Evolutionary conservation across 2,113 vertebrate species (phyloP).

Genomic region (Callopanchax toddi): DNA sequence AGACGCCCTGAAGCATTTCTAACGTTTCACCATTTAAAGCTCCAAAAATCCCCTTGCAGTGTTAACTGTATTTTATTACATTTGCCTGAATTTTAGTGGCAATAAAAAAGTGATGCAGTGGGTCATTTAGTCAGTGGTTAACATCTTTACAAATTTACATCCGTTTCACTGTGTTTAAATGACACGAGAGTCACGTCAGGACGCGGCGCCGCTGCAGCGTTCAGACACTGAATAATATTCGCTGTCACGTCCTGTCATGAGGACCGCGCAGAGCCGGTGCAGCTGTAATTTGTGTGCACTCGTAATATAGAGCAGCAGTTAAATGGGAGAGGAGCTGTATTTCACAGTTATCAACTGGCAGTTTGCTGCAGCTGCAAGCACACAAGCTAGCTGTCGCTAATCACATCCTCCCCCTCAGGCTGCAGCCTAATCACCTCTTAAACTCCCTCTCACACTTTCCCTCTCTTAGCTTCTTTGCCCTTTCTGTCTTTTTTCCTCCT

Average conservation of each 20-base stretch:
- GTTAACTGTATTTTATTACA: constrained; percentile 55
- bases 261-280: constrained; percentile 2
- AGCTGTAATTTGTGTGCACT: constrained; percentile 56
- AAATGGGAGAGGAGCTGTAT: constrained; percentile 41
- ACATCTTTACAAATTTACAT: constrained; percentile 59
- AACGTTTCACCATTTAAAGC: constrained; percentile 44
- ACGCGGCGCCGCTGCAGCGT: constrained; percentile 27
- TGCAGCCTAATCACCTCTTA: constrained; percentile 55
- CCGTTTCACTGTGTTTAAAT: constrained; percentile 37
- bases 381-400: constrained; percentile 39
- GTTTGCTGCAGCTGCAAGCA: constrained; percentile 55
- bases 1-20: constrained; percentile 43
- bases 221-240: constrained; percentile 38
- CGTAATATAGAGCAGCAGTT: constrained; percentile 36
- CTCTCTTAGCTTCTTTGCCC: neutral
- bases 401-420: constrained; percentile 51
- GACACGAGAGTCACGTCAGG: constrained; percentile 33
- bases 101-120: constrained; percentile 55
- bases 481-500: neutral
- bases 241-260: constrained; percentile 16
- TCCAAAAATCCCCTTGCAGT: constrained; percentile 29
- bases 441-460: constrained; percentile 25
- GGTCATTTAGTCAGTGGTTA: constrained; percentile 60
- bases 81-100: constrained; percentile 42
- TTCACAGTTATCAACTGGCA: constrained; percentile 59